A percentile compares a stretch with the other conserved stretches of the same genome.
Conservation (phyloP, 2,113 vertebrate species). For the Amphilophus citrinellus region DNA sequence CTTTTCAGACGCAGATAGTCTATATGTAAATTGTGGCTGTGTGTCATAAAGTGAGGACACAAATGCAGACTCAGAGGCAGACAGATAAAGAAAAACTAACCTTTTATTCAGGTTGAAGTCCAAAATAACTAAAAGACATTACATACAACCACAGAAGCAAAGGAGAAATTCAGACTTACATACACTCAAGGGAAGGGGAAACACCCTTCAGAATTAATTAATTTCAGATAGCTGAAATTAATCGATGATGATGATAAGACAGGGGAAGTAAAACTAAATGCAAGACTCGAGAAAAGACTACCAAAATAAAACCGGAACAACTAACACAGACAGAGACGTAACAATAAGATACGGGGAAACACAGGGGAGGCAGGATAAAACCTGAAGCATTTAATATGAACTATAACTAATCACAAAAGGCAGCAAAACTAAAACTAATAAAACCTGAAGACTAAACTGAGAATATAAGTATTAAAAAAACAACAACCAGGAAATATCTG, state of each 20-base stretch:
- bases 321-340: neutral
- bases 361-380: neutral
- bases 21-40: too few relatives aligned
- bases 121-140: too few relatives aligned
- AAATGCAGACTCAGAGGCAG: too few relatives aligned
- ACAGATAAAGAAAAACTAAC: too few relatives aligned
- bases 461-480: neutral
- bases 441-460: neutral
- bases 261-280: neutral
- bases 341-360: neutral
- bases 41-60: too few relatives aligned
- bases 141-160: too few relatives aligned
- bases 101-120: too few relatives aligned
- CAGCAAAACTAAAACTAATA: neutral
- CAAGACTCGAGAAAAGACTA: neutral
- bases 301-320: conserved; percentile 1
- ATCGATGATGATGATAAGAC: neutral
- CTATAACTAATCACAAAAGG: neutral
- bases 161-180: neutral
- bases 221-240: neutral
- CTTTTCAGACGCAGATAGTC: too few relatives aligned
- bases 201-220: neutral
- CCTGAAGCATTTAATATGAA: neutral
- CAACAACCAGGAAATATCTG: neutral
- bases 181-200: neutral